Evolutionary conservation across 2,113 vertebrate species (phyloP).

Genomic region (Nerophis lumbriciformis): DNA sequence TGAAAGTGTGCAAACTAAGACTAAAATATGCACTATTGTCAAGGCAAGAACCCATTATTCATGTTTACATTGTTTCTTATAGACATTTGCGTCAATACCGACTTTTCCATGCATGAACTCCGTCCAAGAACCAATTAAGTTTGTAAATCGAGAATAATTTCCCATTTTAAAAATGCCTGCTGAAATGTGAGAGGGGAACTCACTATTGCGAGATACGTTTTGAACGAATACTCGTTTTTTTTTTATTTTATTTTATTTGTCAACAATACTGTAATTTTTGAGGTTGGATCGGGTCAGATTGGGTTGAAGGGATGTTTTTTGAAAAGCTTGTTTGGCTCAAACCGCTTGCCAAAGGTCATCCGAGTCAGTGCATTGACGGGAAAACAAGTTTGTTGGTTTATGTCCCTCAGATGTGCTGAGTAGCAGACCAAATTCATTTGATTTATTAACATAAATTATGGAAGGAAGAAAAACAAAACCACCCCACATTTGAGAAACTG

Average conservation of each 20-base stretch:
- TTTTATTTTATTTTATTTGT: background rate
- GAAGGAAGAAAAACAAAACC: constrained; percentile 5
- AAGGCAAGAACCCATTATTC: too few species aligned
- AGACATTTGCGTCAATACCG: too few species aligned
- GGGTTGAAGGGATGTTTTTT: background rate
- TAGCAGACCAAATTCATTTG: background rate
- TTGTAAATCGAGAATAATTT: too few species aligned
- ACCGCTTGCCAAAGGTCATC: background rate
- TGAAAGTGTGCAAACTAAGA: too few species aligned
- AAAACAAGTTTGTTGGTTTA: constrained; percentile 9
- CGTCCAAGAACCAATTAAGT: too few species aligned
- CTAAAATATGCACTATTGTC: too few species aligned
- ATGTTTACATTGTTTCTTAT: too few species aligned
- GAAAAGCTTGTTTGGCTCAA: background rate
- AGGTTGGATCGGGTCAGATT: background rate
- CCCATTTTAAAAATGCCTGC: too few species aligned
- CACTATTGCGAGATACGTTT: too few species aligned
- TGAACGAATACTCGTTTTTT: too few species aligned
- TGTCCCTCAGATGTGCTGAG: constrained; percentile 7
- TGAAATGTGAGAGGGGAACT: too few species aligned
- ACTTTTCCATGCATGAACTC: too few species aligned
- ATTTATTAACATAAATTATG: constrained; percentile 7
- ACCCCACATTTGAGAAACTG: constrained; percentile 1
- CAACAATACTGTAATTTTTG: background rate
- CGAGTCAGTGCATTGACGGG: constrained; percentile 3